A percentile compares a stretch with the other conserved stretches of the same genome.
Conservation (phyloP, 2,797 vertebrate genomes). For the Thunnus albacares region DNA sequence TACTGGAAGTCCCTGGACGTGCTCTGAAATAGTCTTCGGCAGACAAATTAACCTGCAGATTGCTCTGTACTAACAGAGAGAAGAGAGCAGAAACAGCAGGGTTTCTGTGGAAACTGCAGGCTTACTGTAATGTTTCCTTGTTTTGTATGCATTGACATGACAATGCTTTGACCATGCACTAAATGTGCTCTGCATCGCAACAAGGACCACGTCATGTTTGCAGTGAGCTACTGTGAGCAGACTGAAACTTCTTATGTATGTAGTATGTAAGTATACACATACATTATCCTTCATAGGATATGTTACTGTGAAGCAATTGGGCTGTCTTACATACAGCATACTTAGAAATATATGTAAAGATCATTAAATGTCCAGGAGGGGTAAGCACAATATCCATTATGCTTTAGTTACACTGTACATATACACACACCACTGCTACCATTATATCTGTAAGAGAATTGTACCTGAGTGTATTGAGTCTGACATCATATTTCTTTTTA, state of each 20-base stretch:
- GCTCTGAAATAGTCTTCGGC: slow-evolving; percentile 31
- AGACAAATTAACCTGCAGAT: slow-evolving; percentile 59
- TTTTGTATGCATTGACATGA: slow-evolving; percentile 30
- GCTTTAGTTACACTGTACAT: not conserved
- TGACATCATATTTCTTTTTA: no score
- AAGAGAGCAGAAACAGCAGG: slow-evolving; percentile 25
- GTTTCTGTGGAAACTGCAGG: slow-evolving; percentile 19
- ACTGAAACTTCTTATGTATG: no score
- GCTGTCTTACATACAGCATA: not conserved
- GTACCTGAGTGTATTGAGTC: no score
- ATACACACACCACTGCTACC: no score
- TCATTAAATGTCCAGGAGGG: not conserved
- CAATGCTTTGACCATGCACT: not conserved
- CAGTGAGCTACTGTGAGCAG: no score
- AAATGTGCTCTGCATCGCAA: slow-evolving; percentile 24
- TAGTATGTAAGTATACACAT: no score
- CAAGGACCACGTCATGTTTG: not conserved
- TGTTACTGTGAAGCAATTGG: not conserved
- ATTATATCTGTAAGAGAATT: no score
- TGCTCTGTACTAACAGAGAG: slow-evolving; percentile 44
- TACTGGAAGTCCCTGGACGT: slow-evolving; percentile 23
- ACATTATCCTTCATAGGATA: no score
- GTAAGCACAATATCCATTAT: not conserved
- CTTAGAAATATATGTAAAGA: not conserved
- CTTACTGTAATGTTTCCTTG: slow-evolving; percentile 1